Evolutionary conservation across 2,888 invertebrate species (phyloP).

Genomic region (Pachycephus smyrnensis): DNA sequence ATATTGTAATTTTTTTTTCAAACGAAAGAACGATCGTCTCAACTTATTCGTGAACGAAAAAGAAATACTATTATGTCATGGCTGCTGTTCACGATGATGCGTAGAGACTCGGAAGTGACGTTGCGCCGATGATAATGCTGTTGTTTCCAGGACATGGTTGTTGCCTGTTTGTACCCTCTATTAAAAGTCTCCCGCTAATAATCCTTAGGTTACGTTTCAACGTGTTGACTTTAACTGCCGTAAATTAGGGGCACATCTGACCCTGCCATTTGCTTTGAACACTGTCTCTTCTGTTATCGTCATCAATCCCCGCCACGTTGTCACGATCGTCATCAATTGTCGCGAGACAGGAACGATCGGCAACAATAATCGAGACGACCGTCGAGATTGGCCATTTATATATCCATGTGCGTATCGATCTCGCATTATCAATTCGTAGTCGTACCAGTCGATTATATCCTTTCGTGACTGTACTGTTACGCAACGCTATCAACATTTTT

Average conservation of each 20-base stretch:
- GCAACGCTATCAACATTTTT: background rate
- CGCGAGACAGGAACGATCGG: background rate
- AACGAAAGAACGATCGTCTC: background rate
- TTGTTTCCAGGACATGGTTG: conserved; percentile 54
- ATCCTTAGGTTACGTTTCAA: background rate
- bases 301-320: background rate
- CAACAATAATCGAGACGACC: background rate
- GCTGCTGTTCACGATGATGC: conserved; percentile 30
- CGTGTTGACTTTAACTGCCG: background rate
- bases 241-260: conserved; percentile 2
- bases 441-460: background rate
- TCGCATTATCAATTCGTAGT: background rate
- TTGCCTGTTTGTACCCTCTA: conserved; percentile 55
- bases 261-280: conserved; percentile 27
- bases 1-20: background rate
- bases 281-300: background rate
- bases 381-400: background rate
- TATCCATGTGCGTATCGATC: background rate
- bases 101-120: conserved; percentile 32
- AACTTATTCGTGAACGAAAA: background rate
- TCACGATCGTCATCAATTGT: background rate
- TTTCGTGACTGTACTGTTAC: background rate
- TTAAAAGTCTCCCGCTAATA: conserved; percentile 15
- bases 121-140: conserved; percentile 44
- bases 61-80: conserved; percentile 17